These are phyloP conservation scores for Morpho helenor DNA, from an alignment of 2,888 invertebrate species.

Conservation along the genomic window DNA sequence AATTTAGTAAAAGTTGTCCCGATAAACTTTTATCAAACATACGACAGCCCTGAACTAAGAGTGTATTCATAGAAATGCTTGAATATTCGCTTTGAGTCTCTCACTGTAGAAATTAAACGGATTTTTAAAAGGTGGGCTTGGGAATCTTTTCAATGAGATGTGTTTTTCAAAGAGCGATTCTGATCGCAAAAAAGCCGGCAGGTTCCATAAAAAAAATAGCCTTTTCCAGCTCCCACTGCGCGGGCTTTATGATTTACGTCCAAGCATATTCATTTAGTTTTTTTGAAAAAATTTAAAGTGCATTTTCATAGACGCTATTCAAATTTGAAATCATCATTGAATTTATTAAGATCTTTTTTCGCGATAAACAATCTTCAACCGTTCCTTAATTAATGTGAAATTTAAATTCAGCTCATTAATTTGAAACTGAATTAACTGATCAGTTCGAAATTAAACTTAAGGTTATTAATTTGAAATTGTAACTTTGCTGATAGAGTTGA, in stretches of 20 bases:
- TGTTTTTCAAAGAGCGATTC: conserved; percentile 8
- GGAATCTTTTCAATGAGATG: conserved; percentile 14
- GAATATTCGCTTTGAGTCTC: conserved; percentile 15
- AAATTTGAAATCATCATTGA: too few species aligned
- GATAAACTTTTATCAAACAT: not conserved
- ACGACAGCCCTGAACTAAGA: conserved; percentile 4
- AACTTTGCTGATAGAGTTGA: too few species aligned
- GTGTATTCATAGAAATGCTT: conserved; percentile 24
- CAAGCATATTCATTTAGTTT: conserved; percentile 4
- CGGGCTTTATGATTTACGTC: conserved; percentile 7
- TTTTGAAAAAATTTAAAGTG: not conserved
- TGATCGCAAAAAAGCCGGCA: conserved; percentile 1
- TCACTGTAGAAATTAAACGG: conserved; percentile 14
- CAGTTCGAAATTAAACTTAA: too few species aligned
- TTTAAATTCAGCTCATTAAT: too few species aligned
- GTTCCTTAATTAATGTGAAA: too few species aligned
- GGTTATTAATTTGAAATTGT: too few species aligned
- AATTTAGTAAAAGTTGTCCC: not conserved
- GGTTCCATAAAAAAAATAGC: not conserved
- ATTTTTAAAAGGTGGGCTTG: conserved; percentile 14
- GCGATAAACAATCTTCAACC: too few species aligned
- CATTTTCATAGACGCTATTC: not conserved
- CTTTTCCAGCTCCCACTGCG: not conserved
- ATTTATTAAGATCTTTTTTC: too few species aligned
- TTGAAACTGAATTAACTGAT: too few species aligned